Evolutionary conservation across 2,113 vertebrate genomes (phyloP).

Genomic region (Leucoraja erinaceus): DNA sequence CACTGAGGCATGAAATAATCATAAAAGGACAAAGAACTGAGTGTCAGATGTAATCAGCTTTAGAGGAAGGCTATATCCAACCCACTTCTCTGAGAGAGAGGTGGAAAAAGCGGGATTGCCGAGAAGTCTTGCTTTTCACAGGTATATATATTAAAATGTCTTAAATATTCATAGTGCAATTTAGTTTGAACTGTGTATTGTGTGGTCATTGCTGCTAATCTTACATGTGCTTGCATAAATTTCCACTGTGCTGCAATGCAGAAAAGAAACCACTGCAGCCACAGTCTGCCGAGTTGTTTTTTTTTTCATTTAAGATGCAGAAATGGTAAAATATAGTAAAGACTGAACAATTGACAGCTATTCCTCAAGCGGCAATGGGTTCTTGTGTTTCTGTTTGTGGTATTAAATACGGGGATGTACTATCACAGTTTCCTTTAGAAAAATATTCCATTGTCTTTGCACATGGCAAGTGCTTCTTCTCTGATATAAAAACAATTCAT

Average conservation of each 20-base stretch:
- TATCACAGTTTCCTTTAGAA: neutral
- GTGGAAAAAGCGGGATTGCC: too few species aligned
- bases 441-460: neutral
- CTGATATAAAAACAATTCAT: neutral
- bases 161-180: neutral
- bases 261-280: slow-evolving; percentile 9
- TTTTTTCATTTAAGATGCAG: slow-evolving; percentile 6
- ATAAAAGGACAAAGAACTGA: neutral
- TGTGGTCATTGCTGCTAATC: neutral
- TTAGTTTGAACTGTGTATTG: neutral
- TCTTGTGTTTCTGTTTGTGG: neutral
- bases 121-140: neutral
- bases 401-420: neutral
- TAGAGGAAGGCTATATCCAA: neutral
- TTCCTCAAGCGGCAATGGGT: neutral
- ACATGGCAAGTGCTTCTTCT: too few species aligned
- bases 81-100: neutral
- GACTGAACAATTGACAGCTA: neutral
- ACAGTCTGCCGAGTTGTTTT: neutral
- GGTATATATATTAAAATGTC: neutral
- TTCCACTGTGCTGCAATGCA: slow-evolving; percentile 20
- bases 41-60: slow-evolving; percentile 1
- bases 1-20: slow-evolving; percentile 24
- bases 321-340: slow-evolving; percentile 12
- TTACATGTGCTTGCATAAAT: neutral